Evolutionary conservation across 1,140 invertebrate genomes (phyloP).

Genomic region (Hylyphantes graminicola): DNA sequence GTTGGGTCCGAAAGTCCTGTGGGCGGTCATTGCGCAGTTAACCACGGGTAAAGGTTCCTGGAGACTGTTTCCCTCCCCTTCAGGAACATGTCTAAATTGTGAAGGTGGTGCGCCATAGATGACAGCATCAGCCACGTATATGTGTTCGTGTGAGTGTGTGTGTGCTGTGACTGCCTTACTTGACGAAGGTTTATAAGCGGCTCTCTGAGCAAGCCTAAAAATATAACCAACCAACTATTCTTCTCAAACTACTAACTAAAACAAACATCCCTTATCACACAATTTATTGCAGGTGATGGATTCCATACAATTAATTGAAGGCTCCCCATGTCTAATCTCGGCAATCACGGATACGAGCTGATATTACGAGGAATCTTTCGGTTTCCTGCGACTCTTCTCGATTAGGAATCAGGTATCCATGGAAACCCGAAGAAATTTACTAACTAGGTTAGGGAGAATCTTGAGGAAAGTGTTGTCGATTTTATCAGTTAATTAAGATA

Average conservation of each 20-base stretch:
- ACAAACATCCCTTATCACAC: slow-evolving; percentile 11
- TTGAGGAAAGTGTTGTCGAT: slow-evolving; percentile 18
- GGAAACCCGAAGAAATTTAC: slow-evolving; percentile 27
- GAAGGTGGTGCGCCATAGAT: too few relatives aligned
- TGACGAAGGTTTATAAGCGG: too few relatives aligned
- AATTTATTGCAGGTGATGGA: slow-evolving; percentile 28
- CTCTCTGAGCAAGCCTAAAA: too few relatives aligned
- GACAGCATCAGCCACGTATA: too few relatives aligned
- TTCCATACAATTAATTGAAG: slow-evolving; percentile 35
- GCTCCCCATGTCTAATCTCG: slow-evolving; percentile 33
- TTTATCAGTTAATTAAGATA: slow-evolving; percentile 43
- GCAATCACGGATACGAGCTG: slow-evolving; percentile 15
- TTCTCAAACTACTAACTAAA: neutral
- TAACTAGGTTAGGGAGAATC: slow-evolving; percentile 11
- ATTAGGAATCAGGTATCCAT: slow-evolving; percentile 37
- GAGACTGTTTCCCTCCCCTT: too few relatives aligned
- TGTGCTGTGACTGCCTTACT: too few relatives aligned
- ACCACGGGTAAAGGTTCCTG: too few relatives aligned
- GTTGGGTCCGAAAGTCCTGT: too few relatives aligned
- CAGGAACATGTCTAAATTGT: too few relatives aligned
- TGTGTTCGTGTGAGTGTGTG: too few relatives aligned
- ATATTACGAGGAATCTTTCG: slow-evolving; percentile 20
- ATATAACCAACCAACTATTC: neutral
- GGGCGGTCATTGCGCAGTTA: too few relatives aligned
- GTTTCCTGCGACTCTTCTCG: slow-evolving; percentile 11